phyloP scores from a whole-genome alignment of 2,797 vertebrate species.

The Rhinella marina region DNA sequence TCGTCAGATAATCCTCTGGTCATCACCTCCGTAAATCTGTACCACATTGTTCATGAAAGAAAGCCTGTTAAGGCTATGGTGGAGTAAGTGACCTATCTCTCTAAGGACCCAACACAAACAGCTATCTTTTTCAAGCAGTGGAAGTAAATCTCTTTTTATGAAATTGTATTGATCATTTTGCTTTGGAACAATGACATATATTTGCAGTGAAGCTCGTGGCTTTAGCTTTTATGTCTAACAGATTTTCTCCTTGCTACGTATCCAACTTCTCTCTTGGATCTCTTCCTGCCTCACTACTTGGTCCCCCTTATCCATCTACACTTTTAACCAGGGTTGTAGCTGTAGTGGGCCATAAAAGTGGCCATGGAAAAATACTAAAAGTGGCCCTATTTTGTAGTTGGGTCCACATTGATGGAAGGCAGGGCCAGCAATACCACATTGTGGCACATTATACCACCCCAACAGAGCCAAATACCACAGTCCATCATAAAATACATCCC shows the following conservation, averaged over 20 bases:
- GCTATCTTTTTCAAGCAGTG: slow-evolving; percentile 11
- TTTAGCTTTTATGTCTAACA: background rate
- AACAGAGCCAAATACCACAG: too few species aligned
- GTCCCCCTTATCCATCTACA: too few species aligned
- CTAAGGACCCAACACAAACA: slow-evolving; percentile 33
- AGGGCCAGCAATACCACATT: too few species aligned
- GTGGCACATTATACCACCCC: too few species aligned
- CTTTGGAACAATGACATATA: background rate
- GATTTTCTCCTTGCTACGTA: background rate
- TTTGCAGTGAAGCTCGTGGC: background rate
- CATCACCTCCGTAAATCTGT: background rate
- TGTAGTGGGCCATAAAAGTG: too few species aligned
- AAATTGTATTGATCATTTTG: slow-evolving; percentile 23
- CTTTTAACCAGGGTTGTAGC: too few species aligned
- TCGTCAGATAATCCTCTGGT: slow-evolving; percentile 15
- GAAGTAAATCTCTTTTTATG: slow-evolving; percentile 40
- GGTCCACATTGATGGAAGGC: too few species aligned
- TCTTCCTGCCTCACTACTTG: background rate
- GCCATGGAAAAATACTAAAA: too few species aligned
- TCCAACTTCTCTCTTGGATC: background rate
- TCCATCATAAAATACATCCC: too few species aligned
- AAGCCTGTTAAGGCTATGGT: background rate
- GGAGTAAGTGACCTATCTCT: background rate
- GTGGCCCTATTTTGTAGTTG: too few species aligned
- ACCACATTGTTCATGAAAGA: background rate